Base-by-base conservation (phyloP, 2,113 vertebrate genomes). In the Pelodiscus sinensis region DNA sequence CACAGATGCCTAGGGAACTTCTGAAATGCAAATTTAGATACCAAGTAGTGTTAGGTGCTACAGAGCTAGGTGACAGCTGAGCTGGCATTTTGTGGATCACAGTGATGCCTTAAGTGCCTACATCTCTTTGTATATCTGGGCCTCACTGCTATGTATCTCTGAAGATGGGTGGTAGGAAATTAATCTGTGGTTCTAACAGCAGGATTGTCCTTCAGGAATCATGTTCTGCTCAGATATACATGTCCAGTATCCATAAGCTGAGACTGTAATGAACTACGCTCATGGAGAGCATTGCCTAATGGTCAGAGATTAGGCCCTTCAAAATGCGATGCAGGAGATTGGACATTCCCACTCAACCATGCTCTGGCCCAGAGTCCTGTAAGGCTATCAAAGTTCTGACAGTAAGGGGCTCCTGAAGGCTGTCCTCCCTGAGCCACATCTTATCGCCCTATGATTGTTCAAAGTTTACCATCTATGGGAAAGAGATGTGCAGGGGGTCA, bases 111-210 rank as follows among this genome's bases (percentile, higher is more conserved):
- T 71, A 71, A 71, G n/a, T 71, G 65, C n/a, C 65, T 68, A n/a
- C 9, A 2, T 71, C 16, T 12, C 18, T 71, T 71, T 21, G 18
- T 71, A 31, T 16, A 35, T 71, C 18, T 71, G 65, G 18, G n/a
- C 65, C n/a, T 71, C 94, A 89, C 82, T 71, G 35, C 31, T 92
- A 87, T 90, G 56, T 25, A 1, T 71, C 44, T 86, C 89, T 24
- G 82, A 16, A 79, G 84, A 54, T 7, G 25, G 79, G 8, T 93
- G 84, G 79, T 89, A 92, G 90, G 77, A 88, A 94, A 86, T 92
- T 86, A 81, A 54, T 88, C 82, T 75, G 5, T 79, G 81, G 8
- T 55, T 91, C 77, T 85, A 9, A 22, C 52, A 78, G 62, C 75
- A 84, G 51, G 50, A 90, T 6, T 91, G 85, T 92, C 77, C 38